Evolutionary conservation across 2,888 invertebrate species (phyloP), one percentile per base, ranked within the genome.

Genomic region (Bhutanitis thaidina): DNA sequence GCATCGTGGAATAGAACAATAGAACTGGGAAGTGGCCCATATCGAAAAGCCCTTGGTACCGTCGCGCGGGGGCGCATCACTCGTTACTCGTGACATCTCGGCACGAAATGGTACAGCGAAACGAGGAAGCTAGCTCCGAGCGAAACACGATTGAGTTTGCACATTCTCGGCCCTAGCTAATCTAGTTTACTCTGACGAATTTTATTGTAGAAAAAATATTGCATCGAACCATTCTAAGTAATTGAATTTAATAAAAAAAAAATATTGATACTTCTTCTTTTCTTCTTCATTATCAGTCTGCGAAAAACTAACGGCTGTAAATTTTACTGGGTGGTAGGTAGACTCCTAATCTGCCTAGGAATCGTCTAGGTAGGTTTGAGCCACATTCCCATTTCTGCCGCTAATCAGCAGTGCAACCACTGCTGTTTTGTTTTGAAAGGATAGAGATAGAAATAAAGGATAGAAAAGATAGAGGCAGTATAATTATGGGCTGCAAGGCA

Each of bases 1-100:
- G 77, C 59, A 66, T 78, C 79, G 77, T 78, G 76, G 75, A 64
- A 64, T 71, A 59, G 64, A 70, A 71, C 78, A 79, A 77, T 70
- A 61, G 65, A 71, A 71, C 65, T 54, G 72, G 79, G 77, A 80
- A 79, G 65, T 57, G 54, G 52, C 44, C 32, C 32, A 38, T 44
- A 32, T 30, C 32, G 14, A 14, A 30, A 37, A 20, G 43, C 43
- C 20, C 44, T 34, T 34, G n/a, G 27, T 13, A 15, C 13, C 46
- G 40, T 41, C 38, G 37, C 43, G 20, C n/a, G 35, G 44, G 20
- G 35, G 20, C 14, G 43, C 30, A n/a, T 13, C 15, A 29, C 16
- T 38, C 40, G 45, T 41, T 41, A 51, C 51, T 38, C 45, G 51
- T 46, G 51, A 51, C 51, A 29, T 10, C 30, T 10, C 36, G 9